Evolutionary conservation across 1,140 invertebrate species (phyloP).

Genomic region (Argopecten irradians): DNA sequence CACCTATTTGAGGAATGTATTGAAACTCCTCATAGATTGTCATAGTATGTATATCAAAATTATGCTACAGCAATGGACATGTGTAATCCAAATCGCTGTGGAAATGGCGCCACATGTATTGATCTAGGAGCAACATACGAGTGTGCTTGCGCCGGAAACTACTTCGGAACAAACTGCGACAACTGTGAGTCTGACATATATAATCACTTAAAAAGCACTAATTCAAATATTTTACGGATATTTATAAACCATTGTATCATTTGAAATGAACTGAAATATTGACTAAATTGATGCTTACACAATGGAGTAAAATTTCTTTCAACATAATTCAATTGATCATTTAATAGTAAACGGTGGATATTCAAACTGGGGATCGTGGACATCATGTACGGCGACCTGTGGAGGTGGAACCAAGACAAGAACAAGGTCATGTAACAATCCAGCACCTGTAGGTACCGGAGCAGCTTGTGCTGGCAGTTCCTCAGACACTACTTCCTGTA

Average conservation of each 20-base stretch:
- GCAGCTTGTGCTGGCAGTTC: constrained; percentile 83
- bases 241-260: too few relatives aligned
- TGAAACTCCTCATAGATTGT: background rate
- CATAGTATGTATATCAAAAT: too few relatives aligned
- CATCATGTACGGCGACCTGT: constrained; percentile 66
- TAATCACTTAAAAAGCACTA: too few relatives aligned
- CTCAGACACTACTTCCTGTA: constrained; percentile 82
- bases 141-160: constrained; percentile 26
- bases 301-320: background rate
- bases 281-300: too few relatives aligned
- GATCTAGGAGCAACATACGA: constrained; percentile 25
- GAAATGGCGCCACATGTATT: constrained; percentile 20
- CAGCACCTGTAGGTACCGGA: constrained; percentile 81
- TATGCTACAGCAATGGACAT: constrained; percentile 1
- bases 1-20: background rate
- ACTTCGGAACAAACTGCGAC: background rate
- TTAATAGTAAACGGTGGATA: constrained; percentile 37
- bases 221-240: too few relatives aligned
- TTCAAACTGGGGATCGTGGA: constrained; percentile 38
- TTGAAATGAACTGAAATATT: too few relatives aligned
- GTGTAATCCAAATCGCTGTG: constrained; percentile 31
- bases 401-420: constrained; percentile 86
- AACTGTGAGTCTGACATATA: background rate
- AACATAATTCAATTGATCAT: background rate
- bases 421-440: constrained; percentile 82